Conservation (phyloP, 2,797 vertebrate species). For the Clarias laeviceps region DNA sequence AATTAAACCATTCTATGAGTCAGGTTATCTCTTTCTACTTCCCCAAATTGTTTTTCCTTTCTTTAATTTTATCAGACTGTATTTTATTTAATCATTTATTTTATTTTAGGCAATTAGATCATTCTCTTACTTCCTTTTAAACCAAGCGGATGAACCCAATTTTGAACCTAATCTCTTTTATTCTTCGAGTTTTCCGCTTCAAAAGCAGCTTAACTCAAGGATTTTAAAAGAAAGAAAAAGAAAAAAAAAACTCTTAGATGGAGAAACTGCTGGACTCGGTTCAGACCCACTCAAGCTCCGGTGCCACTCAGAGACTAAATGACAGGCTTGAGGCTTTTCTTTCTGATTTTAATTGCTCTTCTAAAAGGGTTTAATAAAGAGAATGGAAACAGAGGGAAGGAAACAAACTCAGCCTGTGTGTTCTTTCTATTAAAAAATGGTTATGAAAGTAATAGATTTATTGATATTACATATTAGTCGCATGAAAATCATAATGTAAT, state of each 20-base stretch:
- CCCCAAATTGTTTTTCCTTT: neutral
- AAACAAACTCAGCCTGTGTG: conserved; percentile 1
- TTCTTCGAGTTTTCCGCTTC: conserved; percentile 25
- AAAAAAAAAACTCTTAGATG: neutral
- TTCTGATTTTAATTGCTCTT: conserved; percentile 26
- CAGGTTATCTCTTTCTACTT: neutral
- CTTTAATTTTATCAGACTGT: neutral
- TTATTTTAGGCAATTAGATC: conserved; percentile 16
- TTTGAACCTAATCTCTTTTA: conserved; percentile 27
- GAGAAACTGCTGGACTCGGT: conserved; percentile 18
- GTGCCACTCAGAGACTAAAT: conserved; percentile 25
- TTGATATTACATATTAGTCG: neutral
- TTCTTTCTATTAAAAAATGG: neutral
- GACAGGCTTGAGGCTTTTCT: conserved; percentile 17
- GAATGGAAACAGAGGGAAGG: conserved; percentile 8
- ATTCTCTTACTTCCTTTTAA: conserved; percentile 17
- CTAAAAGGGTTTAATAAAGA: conserved; percentile 7
- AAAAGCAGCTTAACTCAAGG: conserved; percentile 26
- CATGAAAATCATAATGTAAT: neutral
- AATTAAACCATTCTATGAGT: neutral
- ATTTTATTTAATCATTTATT: conserved; percentile 16
- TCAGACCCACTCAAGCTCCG: conserved; percentile 3
- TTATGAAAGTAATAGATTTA: neutral
- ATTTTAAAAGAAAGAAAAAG: conserved; percentile 27
- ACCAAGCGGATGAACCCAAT: conserved; percentile 30